Evolutionary conservation across 2,113 vertebrate species (phyloP).

Genomic region (Electrona antarctica): DNA sequence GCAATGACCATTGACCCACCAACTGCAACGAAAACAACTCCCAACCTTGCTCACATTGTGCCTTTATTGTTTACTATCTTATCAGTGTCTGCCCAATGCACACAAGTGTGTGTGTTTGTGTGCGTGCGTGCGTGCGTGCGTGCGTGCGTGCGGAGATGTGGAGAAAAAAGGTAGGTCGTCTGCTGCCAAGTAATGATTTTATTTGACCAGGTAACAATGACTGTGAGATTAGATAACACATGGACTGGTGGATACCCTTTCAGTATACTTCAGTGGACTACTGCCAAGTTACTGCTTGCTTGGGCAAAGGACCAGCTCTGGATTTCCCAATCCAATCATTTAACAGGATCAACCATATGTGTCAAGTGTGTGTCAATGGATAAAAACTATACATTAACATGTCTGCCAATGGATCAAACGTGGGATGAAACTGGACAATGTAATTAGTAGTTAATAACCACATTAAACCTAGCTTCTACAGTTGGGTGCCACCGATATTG

Average conservation of each 20-base stretch:
- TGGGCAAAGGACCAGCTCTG: background rate
- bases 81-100: constrained; percentile 30
- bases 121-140: too few species aligned
- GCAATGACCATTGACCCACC: constrained; percentile 65
- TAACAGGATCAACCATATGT: too few species aligned
- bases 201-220: constrained; percentile 45
- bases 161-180: constrained; percentile 28
- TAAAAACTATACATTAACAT: too few species aligned
- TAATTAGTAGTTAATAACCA: too few species aligned
- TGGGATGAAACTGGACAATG: too few species aligned
- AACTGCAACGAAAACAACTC: constrained; percentile 61
- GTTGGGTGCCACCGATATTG: too few species aligned
- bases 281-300: background rate
- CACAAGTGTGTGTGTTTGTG: too few species aligned
- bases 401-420: too few species aligned
- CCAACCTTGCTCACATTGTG: constrained; percentile 49
- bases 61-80: constrained; percentile 35
- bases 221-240: constrained; percentile 12
- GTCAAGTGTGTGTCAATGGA: too few species aligned
- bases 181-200: constrained; percentile 52
- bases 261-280: background rate
- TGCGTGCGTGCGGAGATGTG: background rate
- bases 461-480: too few species aligned
- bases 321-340: background rate
- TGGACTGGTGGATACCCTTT: constrained; percentile 15